Evolutionary conservation across 2,888 invertebrate genomes (phyloP).

Genomic region (Blastobasis lacticolella): DNA sequence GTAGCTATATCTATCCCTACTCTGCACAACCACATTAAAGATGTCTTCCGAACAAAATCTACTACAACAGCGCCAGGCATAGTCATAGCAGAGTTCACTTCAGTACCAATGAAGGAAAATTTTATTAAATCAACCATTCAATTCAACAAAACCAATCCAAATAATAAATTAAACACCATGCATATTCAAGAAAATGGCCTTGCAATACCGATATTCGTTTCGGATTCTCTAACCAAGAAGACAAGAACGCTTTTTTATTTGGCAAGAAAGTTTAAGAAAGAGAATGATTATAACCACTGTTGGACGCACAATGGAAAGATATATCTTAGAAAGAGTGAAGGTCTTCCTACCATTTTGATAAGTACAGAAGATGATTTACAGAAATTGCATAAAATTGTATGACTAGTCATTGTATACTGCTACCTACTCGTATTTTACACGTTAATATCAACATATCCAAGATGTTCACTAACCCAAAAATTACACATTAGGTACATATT

Average conservation of each 20-base stretch:
- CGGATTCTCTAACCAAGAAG: constrained; percentile 2
- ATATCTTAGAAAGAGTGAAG: constrained; percentile 1
- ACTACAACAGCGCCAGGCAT: background rate
- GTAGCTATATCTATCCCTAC: too few relatives aligned
- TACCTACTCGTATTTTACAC: background rate
- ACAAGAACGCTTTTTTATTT: background rate
- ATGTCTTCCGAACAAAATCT: constrained; percentile 1
- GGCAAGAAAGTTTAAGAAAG: background rate
- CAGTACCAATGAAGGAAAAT: background rate
- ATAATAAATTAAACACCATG: background rate
- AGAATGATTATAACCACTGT: background rate
- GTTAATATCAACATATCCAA: background rate
- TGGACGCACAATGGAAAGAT: constrained; percentile 4
- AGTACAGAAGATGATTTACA: background rate
- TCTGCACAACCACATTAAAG: background rate
- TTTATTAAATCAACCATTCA: background rate
- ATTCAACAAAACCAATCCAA: background rate
- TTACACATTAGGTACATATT: background rate
- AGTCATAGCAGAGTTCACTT: constrained; percentile 1
- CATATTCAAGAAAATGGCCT: background rate
- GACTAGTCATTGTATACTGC: background rate
- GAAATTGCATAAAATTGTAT: background rate
- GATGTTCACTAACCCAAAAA: background rate
- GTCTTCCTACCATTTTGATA: background rate
- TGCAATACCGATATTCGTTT: background rate